Conservation (phyloP, 2,888 invertebrate genomes). For the Ichneumon xanthorius region DNA sequence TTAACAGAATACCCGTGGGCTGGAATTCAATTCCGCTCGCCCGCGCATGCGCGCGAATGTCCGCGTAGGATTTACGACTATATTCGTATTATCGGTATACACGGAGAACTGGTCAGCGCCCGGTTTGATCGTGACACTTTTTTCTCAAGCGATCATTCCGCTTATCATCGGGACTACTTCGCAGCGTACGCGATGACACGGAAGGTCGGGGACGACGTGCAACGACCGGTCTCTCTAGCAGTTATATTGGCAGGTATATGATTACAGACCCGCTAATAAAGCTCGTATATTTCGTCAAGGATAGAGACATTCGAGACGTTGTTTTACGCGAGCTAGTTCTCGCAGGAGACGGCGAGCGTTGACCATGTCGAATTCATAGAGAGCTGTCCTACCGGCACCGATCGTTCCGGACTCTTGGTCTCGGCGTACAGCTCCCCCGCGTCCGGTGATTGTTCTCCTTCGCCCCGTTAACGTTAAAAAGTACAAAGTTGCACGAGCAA, state of each 20-base stretch:
- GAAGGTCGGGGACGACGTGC: not conserved
- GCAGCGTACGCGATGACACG: not conserved
- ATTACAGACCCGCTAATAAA: not conserved
- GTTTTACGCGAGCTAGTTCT: not conserved
- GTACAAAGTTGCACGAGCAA: too few species aligned
- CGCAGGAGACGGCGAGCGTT: slow-evolving; percentile 32
- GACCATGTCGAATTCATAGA: slow-evolving; percentile 64
- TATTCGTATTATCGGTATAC: not conserved
- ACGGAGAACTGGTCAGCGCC: not conserved
- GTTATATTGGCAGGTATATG: not conserved
- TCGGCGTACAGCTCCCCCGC: not conserved
- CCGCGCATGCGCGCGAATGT: not conserved
- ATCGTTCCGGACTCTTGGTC: slow-evolving; percentile 62
- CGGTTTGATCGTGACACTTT: not conserved
- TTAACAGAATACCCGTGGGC: not conserved
- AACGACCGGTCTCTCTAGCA: not conserved
- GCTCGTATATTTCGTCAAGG: not conserved
- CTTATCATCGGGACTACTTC: not conserved
- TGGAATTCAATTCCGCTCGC: not conserved
- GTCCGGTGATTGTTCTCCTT: too few species aligned
- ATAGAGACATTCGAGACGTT: not conserved
- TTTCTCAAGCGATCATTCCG: not conserved
- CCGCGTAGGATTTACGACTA: not conserved
- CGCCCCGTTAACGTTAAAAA: too few species aligned
- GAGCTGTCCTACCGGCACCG: slow-evolving; percentile 49